Evolutionary conservation across 1,140 invertebrate species (phyloP).

Genomic region (Drosophila gunungcola): DNA sequence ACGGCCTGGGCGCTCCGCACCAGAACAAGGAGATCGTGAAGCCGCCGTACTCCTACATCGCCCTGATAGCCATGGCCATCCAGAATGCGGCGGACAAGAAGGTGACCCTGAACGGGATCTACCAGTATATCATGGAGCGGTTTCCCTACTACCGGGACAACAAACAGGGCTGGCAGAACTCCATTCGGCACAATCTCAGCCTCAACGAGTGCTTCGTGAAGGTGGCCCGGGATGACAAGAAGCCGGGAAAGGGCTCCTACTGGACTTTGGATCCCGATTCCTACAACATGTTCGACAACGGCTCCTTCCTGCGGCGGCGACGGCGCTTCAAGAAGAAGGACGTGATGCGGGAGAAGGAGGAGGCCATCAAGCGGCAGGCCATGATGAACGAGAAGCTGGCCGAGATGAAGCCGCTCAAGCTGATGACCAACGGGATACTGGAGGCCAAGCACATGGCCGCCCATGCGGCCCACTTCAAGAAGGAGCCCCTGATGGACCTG

Average conservation of each 20-base stretch:
- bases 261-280: slow-evolving; percentile 98
- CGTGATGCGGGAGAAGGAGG: slow-evolving; percentile 94
- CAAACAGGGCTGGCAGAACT: slow-evolving; percentile 98
- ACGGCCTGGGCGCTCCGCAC: slow-evolving; percentile 87
- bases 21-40: slow-evolving; percentile 96
- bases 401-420: slow-evolving; percentile 83
- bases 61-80: slow-evolving; percentile 99
- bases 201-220: slow-evolving; percentile 99
- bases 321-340: slow-evolving; percentile 99
- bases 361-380: slow-evolving; percentile 91
- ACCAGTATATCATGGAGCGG: slow-evolving; percentile 99
- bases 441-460: slow-evolving; percentile 82
- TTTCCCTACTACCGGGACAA: slow-evolving; percentile 99
- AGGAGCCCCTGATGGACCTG: slow-evolving; percentile 79
- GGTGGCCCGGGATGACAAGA: slow-evolving; percentile 95
- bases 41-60: slow-evolving; percentile 99
- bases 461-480: slow-evolving; percentile 78
- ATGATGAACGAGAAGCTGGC: slow-evolving; percentile 84
- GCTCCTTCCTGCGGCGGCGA: slow-evolving; percentile 95
- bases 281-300: slow-evolving; percentile 99
- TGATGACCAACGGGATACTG: slow-evolving; percentile 82
- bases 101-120: slow-evolving; percentile 98
- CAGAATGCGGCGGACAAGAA: slow-evolving; percentile 96
- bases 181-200: slow-evolving; percentile 97
- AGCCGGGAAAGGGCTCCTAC: slow-evolving; percentile 98